A percentile compares a stretch with the other conserved stretches of the same genome.
These are phyloP conservation scores for Notocelia uddmanniana DNA, from an alignment of 2,888 invertebrate genomes.

Conservation along the genomic window DNA sequence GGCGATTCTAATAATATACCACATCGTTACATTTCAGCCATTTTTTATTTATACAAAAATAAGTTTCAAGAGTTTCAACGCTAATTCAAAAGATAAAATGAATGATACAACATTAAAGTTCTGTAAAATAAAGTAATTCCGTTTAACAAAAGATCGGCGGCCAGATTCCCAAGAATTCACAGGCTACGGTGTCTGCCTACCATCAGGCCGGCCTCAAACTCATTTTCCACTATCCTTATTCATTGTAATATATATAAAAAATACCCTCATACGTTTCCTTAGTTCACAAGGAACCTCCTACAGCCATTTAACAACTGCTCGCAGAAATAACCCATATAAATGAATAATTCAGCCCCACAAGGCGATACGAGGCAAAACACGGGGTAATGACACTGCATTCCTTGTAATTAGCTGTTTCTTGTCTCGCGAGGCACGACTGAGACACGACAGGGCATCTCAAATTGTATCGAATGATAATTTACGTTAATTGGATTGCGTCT, in stretches of 20 bases:
- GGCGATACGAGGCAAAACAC: constrained; percentile 51
- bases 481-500: constrained; percentile 10
- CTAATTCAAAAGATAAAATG: no score
- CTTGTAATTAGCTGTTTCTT: constrained; percentile 63
- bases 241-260: neutral
- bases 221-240: no score
- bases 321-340: constrained; percentile 42
- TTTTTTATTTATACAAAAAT: no score
- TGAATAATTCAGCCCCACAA: constrained; percentile 42
- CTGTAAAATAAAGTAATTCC: no score
- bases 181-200: no score
- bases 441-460: constrained; percentile 48
- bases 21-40: no score
- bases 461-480: constrained; percentile 31
- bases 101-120: no score
- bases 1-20: no score
- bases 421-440: constrained; percentile 36
- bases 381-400: constrained; percentile 63
- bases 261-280: neutral
- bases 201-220: no score
- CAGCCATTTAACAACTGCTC: constrained; percentile 11
- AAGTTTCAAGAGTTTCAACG: no score
- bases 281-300: constrained; percentile 7
- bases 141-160: no score
- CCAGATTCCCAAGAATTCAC: no score